These are phyloP conservation scores for Apaloderma vittatum DNA, from an alignment of 2,113 vertebrate genomes.

Conservation along the genomic window DNA sequence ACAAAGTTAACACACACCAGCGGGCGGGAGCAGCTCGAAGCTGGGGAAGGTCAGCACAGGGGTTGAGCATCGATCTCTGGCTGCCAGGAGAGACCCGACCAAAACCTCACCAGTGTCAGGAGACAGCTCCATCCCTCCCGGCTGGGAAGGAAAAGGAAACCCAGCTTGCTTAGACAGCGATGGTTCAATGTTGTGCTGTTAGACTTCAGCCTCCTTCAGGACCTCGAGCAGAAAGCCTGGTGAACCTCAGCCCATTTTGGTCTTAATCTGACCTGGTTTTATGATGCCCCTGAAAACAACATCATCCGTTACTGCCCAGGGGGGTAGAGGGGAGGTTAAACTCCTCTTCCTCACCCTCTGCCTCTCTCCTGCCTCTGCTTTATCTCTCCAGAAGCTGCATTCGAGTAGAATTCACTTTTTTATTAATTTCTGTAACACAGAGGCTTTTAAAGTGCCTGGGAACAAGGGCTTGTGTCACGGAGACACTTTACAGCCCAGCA, in stretches of 20 bases:
- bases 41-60: neutral
- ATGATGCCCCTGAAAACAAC: neutral
- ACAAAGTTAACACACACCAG: neutral
- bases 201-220: neutral
- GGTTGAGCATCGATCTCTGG: neutral
- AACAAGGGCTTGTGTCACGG: neutral
- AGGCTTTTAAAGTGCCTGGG: neutral
- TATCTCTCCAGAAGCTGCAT: neutral
- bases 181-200: neutral
- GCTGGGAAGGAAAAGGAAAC: neutral
- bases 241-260: neutral
- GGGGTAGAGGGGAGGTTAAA: neutral
- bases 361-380: rapidly evolving
- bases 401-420: neutral
- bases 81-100: neutral
- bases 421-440: conserved; percentile 5
- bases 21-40: neutral
- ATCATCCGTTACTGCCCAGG: neutral
- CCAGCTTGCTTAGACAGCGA: neutral
- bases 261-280: neutral
- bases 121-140: neutral
- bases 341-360: neutral
- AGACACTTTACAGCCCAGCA: neutral
- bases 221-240: neutral
- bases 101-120: neutral